Conservation (phyloP, 2,888 invertebrate species). For the Orthosia gracilis region DNA sequence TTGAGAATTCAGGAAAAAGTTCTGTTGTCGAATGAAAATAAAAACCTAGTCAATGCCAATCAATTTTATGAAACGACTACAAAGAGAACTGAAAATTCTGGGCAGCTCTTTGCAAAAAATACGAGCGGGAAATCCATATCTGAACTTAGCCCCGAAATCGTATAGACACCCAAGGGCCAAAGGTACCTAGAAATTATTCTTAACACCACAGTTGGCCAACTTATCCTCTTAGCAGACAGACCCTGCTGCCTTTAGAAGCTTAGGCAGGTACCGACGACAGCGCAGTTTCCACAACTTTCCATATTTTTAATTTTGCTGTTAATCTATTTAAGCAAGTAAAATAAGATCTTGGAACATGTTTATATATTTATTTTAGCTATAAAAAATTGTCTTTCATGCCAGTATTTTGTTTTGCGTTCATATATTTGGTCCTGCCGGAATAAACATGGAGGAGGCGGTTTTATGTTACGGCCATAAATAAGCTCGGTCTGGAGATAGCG, state of each 20-base stretch:
- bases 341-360: too few species aligned
- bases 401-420: constrained; percentile 17
- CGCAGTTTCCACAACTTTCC: too few species aligned
- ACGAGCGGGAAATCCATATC: not conserved
- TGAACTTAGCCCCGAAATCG: not conserved
- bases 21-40: not conserved
- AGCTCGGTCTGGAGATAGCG: not conserved
- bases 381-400: not conserved
- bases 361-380: not conserved
- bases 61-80: not conserved
- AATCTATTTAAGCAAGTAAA: not conserved
- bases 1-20: too few species aligned
- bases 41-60: too few species aligned
- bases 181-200: too few species aligned
- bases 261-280: too few species aligned
- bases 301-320: too few species aligned
- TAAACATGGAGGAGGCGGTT: constrained; percentile 40
- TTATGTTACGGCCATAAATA: constrained; percentile 31
- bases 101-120: too few species aligned
- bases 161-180: too few species aligned
- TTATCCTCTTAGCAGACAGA: not conserved
- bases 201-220: not conserved
- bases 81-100: not conserved
- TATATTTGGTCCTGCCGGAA: constrained; percentile 36
- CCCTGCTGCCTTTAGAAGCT: not conserved